A percentile compares a stretch with the other conserved stretches of the same genome.
Conservation (phyloP, 1,140 invertebrate genomes). For the Cataglyphis hispanica region DNA sequence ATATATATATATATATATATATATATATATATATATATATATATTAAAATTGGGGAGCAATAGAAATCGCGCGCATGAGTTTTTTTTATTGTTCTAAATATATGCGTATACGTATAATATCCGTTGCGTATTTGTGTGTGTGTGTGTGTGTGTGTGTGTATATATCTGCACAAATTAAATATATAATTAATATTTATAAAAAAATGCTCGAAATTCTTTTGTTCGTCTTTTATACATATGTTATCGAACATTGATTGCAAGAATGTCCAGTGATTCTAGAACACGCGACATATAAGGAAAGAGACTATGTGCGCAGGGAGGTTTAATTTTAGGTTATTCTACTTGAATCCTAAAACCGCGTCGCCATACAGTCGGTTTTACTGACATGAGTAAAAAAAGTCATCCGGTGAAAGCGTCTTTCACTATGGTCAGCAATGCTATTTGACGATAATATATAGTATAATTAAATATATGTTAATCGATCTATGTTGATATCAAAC, state of each 20-base stretch:
- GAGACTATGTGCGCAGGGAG: neutral
- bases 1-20: too few relatives aligned
- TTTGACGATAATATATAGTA: neutral
- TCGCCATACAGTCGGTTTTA: constrained; percentile 21
- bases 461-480: constrained; percentile 17
- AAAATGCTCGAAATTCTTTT: neutral
- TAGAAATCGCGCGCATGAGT: neutral
- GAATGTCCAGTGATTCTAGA: neutral
- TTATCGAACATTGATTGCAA: neutral
- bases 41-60: neutral
- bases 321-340: constrained; percentile 39
- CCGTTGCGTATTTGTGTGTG: neutral
- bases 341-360: neutral
- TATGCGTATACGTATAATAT: neutral
- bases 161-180: neutral
- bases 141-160: too few relatives aligned
- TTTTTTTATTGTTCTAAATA: neutral
- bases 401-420: constrained; percentile 4
- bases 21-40: too few relatives aligned
- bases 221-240: neutral
- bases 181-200: constrained; percentile 34
- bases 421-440: neutral
- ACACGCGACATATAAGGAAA: neutral
- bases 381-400: neutral
- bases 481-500: neutral